Percentiles rank a stretch among this genome's conserved stretches.
phyloP scores from a whole-genome alignment of 2,113 vertebrate genomes.

The Xenus cinereus region DNA sequence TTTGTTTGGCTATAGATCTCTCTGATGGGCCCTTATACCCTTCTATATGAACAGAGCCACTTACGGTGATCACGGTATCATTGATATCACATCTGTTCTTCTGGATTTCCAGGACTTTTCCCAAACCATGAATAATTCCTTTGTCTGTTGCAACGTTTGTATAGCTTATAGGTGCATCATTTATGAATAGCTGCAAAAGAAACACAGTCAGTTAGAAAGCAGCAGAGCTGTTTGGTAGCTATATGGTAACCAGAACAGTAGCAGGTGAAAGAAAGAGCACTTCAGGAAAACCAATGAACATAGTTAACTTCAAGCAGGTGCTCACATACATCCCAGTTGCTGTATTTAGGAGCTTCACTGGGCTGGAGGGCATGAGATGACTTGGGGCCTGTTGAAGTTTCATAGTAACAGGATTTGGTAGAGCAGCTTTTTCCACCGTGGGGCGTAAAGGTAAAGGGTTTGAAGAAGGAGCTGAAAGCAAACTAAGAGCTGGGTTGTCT shows the following conservation, averaged over 20 bases:
- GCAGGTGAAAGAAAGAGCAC: background rate
- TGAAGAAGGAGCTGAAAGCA: background rate
- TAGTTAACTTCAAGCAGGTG: background rate
- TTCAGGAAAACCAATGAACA: background rate
- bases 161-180: slow-evolving; percentile 81
- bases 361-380: background rate
- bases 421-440: background rate
- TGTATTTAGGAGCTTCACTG: background rate
- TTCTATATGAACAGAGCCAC: background rate
- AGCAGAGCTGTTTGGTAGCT: background rate
- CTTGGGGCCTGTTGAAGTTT: background rate
- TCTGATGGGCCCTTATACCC: background rate
- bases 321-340: background rate
- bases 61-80: slow-evolving; percentile 50
- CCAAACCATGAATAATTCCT: slow-evolving; percentile 88
- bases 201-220: background rate
- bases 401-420: background rate
- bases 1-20: background rate
- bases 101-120: slow-evolving; percentile 83
- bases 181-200: slow-evolving; percentile 83
- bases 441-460: background rate
- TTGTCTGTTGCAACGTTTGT: slow-evolving; percentile 82
- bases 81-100: slow-evolving; percentile 88
- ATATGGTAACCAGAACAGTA: background rate
- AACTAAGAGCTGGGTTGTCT: background rate